Percentiles rank a stretch among this genome's conserved stretches.
These are phyloP conservation scores for Amyelois transitella DNA, from an alignment of 1,140 invertebrate genomes.

Conservation along the genomic window DNA sequence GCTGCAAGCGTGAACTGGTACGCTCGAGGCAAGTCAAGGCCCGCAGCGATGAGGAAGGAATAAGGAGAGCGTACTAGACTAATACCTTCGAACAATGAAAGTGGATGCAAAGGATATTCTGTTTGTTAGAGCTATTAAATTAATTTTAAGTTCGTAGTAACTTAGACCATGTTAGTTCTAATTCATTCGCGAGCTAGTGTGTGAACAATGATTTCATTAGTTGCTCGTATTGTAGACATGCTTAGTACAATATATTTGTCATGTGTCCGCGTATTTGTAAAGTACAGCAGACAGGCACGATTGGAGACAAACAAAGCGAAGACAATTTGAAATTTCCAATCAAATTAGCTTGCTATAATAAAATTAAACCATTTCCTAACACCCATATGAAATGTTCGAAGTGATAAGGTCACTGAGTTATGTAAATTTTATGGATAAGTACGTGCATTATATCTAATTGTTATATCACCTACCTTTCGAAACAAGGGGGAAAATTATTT, in stretches of 20 bases:
- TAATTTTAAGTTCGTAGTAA: too few species aligned
- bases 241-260: too few species aligned
- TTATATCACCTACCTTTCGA: constrained; percentile 42
- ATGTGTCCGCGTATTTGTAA: too few species aligned
- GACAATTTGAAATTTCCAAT: too few species aligned
- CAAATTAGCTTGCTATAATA: not conserved
- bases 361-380: constrained; percentile 27
- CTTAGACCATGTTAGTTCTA: too few species aligned
- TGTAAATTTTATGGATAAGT: constrained; percentile 47
- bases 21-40: constrained; percentile 65
- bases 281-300: too few species aligned
- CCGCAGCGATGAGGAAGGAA: constrained; percentile 27
- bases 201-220: too few species aligned
- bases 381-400: constrained; percentile 29
- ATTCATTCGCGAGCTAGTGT: too few species aligned
- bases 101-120: too few species aligned
- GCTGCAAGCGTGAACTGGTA: constrained; percentile 70
- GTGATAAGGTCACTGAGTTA: constrained; percentile 54
- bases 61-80: not conserved
- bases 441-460: constrained; percentile 36
- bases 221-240: too few species aligned
- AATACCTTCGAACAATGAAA: constrained; percentile 2
- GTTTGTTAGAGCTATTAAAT: too few species aligned
- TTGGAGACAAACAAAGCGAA: too few species aligned
- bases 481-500: constrained; percentile 8